A percentile compares a stretch with the other conserved stretches of the same genome.
Evolutionary conservation across 2,113 vertebrate genomes (phyloP).

Genomic region (Grammomys dolichurus): DNA sequence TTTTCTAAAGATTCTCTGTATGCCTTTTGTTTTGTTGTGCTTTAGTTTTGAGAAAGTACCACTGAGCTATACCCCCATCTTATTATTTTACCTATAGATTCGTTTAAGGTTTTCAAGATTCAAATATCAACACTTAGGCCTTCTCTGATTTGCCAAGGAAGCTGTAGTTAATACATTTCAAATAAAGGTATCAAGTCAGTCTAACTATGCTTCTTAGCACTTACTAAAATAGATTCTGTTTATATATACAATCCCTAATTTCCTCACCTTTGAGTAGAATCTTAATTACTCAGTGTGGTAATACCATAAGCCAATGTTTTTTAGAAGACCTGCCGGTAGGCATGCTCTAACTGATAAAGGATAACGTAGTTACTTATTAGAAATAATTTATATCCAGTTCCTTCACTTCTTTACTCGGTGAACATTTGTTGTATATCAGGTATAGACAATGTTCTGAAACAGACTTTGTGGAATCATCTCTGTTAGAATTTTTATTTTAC

Average conservation of each 20-base stretch:
- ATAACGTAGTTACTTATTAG: neutral
- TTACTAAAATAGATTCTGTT: neutral
- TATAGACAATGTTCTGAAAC: neutral
- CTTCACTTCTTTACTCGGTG: neutral
- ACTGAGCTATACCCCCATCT: neutral
- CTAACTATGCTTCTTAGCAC: neutral
- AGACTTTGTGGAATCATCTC: neutral
- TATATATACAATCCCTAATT: too few species aligned
- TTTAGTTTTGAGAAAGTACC: neutral
- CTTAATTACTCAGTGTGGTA: neutral
- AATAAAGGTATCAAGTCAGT: neutral
- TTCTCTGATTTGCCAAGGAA: constrained; percentile 45
- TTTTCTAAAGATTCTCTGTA: constrained; percentile 14
- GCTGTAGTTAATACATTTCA: constrained; percentile 37
- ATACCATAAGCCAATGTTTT: neutral
- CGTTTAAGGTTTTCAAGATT: neutral
- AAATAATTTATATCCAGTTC: neutral
- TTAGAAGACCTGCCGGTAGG: neutral
- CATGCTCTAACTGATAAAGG: neutral
- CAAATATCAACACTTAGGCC: constrained; percentile 23
- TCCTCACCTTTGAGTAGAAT: constrained; percentile 11
- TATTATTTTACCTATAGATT: constrained; percentile 20
- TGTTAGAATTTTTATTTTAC: neutral
- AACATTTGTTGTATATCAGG: neutral
- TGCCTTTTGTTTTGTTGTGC: neutral